Evolutionary conservation across 2,113 vertebrate genomes (phyloP).

Genomic region (Oryctolagus cuniculus): mOryCun1.1 NC_091453.1:25593501-25594000

Average conservation of each 20-base stretch:
- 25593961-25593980: too few relatives aligned
- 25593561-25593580: too few relatives aligned
- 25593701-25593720: not conserved
- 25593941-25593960: not conserved
- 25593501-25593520: too few relatives aligned
- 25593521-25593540: too few relatives aligned
- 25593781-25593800: too few relatives aligned
- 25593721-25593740: not conserved
- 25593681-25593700: not conserved
- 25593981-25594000: not conserved
- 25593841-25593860: not conserved
- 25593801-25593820: not conserved
- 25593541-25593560: too few relatives aligned
- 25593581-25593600: too few relatives aligned
- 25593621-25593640: too few relatives aligned
- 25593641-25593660: too few relatives aligned
- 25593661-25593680: too few relatives aligned
- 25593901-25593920: not conserved
- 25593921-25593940: not conserved
- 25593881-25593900: not conserved
- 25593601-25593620: too few relatives aligned
- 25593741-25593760: not conserved
- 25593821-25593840: not conserved
- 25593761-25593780: too few relatives aligned
- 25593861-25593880: conserved; percentile 3